Evolutionary conservation across 2,888 invertebrate genomes (phyloP).

Genomic region (Plemyria rubiginata): DNA sequence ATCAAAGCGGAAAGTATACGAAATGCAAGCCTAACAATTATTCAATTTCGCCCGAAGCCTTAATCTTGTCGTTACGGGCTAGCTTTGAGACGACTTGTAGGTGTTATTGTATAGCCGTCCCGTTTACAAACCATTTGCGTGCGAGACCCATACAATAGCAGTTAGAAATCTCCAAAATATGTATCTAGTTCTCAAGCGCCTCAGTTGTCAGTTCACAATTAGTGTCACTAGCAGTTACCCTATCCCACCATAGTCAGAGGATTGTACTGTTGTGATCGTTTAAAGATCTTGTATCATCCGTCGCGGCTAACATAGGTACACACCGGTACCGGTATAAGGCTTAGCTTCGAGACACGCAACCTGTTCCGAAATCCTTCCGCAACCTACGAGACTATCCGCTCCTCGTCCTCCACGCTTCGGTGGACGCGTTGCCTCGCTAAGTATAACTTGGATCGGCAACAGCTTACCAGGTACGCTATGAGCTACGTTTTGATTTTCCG

Average conservation of each 20-base stretch:
- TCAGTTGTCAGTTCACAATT: background rate
- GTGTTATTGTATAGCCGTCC: background rate
- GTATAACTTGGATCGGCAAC: constrained; percentile 37
- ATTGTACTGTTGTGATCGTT: background rate
- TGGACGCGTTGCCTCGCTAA: constrained; percentile 23
- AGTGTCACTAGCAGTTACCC: background rate
- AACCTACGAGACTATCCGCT: constrained; percentile 8
- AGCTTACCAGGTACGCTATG: constrained; percentile 44
- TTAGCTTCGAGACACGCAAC: background rate
- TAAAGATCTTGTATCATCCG: background rate
- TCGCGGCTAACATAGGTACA: background rate
- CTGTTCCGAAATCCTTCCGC: background rate
- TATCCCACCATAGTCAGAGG: too few species aligned
- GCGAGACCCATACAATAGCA: background rate
- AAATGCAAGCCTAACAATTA: background rate
- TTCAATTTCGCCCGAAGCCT: background rate
- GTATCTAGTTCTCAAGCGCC: background rate
- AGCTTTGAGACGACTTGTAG: background rate
- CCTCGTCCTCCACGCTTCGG: constrained; percentile 1
- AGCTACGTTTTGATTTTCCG: constrained; percentile 78
- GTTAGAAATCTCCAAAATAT: background rate
- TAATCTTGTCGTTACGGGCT: background rate
- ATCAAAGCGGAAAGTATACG: background rate
- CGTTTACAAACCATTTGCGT: background rate
- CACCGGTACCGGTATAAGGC: background rate